Conservation (phyloP, 2,113 vertebrate species). For the Falco punctatus region DNA sequence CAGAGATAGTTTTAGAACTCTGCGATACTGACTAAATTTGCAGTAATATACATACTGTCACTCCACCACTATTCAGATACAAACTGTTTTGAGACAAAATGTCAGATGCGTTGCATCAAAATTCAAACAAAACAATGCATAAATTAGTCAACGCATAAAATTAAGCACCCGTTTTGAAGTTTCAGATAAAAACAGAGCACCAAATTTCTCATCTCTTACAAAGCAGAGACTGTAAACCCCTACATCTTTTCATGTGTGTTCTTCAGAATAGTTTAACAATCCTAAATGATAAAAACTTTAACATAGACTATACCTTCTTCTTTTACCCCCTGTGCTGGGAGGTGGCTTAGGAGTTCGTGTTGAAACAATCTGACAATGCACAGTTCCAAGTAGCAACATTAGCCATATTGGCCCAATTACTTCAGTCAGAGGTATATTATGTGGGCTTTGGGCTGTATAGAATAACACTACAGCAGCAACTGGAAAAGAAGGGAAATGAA, state of each 20-base stretch:
- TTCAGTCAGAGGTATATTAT: slow-evolving; percentile 92
- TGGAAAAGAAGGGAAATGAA: slow-evolving; percentile 71
- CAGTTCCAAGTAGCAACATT: slow-evolving; percentile 96
- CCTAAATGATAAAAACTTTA: not conserved
- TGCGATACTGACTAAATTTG: not conserved
- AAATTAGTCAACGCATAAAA: not conserved
- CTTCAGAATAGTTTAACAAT: not conserved
- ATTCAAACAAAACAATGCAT: not conserved
- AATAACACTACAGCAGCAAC: slow-evolving; percentile 89
- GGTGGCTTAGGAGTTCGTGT: slow-evolving; percentile 91
- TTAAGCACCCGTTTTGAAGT: not conserved
- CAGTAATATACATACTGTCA: not conserved
- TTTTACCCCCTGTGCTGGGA: slow-evolving; percentile 85
- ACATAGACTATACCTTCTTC: slow-evolving; percentile 84
- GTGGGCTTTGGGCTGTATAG: slow-evolving; percentile 81
- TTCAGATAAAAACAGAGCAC: not conserved
- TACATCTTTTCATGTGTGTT: not conserved
- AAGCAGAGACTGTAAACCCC: not conserved
- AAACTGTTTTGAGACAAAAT: not conserved
- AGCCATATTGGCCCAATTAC: slow-evolving; percentile 93
- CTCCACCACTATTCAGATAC: not conserved
- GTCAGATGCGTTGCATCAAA: not conserved
- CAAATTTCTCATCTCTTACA: not conserved
- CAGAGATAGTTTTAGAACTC: not conserved
- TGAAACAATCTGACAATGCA: slow-evolving; percentile 99